These are phyloP conservation scores for Callyntrura guangdongensis DNA, from an alignment of 2,888 invertebrate genomes.

Conservation along the genomic window DNA sequence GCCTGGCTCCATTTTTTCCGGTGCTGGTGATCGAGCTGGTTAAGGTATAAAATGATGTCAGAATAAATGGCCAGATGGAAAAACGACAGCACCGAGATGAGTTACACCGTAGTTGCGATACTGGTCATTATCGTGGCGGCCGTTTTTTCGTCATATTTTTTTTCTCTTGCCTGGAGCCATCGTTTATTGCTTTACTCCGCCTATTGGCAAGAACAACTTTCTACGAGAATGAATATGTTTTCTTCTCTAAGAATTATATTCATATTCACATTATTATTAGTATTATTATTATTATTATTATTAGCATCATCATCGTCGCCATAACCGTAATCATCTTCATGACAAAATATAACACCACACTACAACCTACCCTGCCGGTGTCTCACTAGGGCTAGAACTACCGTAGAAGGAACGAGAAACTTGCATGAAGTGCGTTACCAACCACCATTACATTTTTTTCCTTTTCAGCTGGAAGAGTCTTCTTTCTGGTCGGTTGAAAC, in stretches of 20 bases:
- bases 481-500: conserved; percentile 57
- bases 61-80: conserved; percentile 35
- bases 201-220: not conserved
- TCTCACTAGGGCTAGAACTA: not conserved
- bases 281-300: conserved; percentile 2
- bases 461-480: conserved; percentile 20
- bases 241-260: not conserved
- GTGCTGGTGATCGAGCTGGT: conserved; percentile 33
- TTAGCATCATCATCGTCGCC: conserved; percentile 36
- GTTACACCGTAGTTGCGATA: conserved; percentile 6
- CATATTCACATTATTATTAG: conserved; percentile 15
- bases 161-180: not conserved
- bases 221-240: not conserved
- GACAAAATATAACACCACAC: conserved; percentile 34
- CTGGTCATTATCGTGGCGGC: conserved; percentile 18
- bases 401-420: not conserved
- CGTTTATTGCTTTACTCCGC: not conserved
- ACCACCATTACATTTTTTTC: conserved; percentile 65
- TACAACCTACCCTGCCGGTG: not conserved
- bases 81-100: conserved; percentile 23
- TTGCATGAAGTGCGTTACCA: conserved; percentile 51
- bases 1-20: conserved; percentile 9
- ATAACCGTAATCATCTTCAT: conserved; percentile 47
- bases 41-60: conserved; percentile 49
- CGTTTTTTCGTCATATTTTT: not conserved